Evolutionary conservation across 1,140 invertebrate genomes (phyloP).

Genomic region (Theocolax elegans): DNA sequence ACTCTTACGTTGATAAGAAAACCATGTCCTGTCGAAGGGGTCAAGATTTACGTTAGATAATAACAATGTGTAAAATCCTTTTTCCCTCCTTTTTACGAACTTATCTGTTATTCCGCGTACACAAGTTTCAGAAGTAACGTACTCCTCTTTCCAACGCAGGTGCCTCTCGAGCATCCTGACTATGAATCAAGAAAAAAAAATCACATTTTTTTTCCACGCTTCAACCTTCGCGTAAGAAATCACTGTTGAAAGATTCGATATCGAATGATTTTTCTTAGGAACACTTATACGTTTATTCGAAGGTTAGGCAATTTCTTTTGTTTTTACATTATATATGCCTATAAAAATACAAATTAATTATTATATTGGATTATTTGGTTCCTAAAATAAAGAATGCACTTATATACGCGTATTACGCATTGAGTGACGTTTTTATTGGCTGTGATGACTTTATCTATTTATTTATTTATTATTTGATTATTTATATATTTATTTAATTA

Average conservation of each 20-base stretch:
- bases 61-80: background rate
- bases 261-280: background rate
- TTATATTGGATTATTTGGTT: too few relatives aligned
- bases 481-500: too few relatives aligned
- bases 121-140: conserved; percentile 16
- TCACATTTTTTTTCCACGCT: conserved; percentile 15
- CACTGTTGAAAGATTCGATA: background rate
- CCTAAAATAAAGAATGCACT: too few relatives aligned
- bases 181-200: conserved; percentile 17
- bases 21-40: background rate
- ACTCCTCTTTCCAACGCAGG: conserved; percentile 6
- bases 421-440: too few relatives aligned
- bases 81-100: background rate
- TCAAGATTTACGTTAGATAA: conserved; percentile 2
- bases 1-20: background rate
- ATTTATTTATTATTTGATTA: too few relatives aligned
- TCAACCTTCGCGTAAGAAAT: background rate
- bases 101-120: conserved; percentile 20
- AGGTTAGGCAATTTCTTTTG: background rate
- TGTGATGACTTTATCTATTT: too few relatives aligned
- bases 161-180: background rate
- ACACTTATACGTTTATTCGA: background rate
- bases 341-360: background rate
- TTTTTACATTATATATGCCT: background rate
- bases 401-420: background rate